phyloP scores from a whole-genome alignment of 2,888 invertebrate species.

The Arge pagana region DNA sequence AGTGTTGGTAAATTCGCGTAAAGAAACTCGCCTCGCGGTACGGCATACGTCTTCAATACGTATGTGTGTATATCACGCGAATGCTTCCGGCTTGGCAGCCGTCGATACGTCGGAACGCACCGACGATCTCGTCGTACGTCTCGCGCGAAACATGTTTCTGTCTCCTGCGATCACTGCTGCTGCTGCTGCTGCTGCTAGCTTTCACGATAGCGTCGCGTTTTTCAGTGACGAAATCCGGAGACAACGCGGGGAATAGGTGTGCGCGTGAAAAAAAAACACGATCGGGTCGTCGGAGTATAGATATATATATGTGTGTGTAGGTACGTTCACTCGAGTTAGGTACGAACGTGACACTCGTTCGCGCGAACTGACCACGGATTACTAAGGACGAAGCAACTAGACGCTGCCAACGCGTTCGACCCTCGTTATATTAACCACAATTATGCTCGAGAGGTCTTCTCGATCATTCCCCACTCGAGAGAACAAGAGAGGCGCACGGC shows the following conservation, averaged over 20 bases:
- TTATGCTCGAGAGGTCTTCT: conserved; percentile 40
- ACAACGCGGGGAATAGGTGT: neutral
- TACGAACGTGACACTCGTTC: neutral
- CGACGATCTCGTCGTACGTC: neutral
- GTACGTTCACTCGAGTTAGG: neutral
- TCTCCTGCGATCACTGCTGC: neutral
- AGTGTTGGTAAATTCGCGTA: too few relatives aligned
- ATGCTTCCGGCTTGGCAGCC: too few relatives aligned
- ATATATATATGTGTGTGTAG: neutral
- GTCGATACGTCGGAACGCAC: neutral
- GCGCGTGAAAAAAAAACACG: neutral
- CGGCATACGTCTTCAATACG: too few relatives aligned
- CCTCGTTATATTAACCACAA: conserved; percentile 51
- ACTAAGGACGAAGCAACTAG: too few relatives aligned
- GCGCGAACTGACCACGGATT: conserved; percentile 9
- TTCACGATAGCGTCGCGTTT: neutral
- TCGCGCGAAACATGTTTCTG: too few relatives aligned
- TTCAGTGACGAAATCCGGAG: neutral
- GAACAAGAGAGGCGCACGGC: conserved; percentile 19
- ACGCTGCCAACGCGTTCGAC: conserved; percentile 15
- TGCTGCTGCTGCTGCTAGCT: neutral
- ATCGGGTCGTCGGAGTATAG: neutral
- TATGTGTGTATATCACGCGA: too few relatives aligned
- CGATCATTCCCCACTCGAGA: conserved; percentile 5
- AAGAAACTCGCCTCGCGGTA: too few relatives aligned